These are phyloP conservation scores for Drosophila parabipectinata DNA, from an alignment of 1,140 invertebrate species.

Conservation along the genomic window DNA sequence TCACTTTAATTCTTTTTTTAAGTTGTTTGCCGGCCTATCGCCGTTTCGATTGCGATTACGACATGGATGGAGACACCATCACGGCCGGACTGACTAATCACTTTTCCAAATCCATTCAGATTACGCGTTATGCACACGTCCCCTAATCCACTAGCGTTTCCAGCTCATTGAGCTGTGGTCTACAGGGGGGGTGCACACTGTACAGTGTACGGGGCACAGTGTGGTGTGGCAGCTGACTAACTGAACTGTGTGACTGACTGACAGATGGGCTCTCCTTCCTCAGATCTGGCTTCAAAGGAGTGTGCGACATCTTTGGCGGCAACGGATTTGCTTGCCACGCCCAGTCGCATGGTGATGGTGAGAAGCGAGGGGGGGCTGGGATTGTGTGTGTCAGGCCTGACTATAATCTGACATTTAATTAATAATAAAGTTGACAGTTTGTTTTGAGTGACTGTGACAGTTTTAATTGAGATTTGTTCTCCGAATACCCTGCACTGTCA, in stretches of 20 bases:
- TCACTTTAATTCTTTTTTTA: conserved; percentile 32
- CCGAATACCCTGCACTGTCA: conserved; percentile 39
- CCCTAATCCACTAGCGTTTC: conserved; percentile 64
- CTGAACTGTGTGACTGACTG: conserved; percentile 17
- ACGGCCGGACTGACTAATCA: conserved; percentile 59
- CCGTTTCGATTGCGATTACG: conserved; percentile 28
- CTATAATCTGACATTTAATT: conserved; percentile 83
- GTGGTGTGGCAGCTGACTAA: conserved; percentile 12
- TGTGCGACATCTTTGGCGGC: conserved; percentile 66
- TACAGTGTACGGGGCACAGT: conserved; percentile 1
- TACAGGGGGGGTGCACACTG: conserved; percentile 5
- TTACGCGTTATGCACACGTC: conserved; percentile 56
- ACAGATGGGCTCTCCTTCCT: conserved; percentile 58
- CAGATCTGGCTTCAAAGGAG: conserved; percentile 65
- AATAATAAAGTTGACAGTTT: conserved; percentile 83
- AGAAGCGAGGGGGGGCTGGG: not conserved
- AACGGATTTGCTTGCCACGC: conserved; percentile 49
- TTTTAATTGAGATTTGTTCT: conserved; percentile 82
- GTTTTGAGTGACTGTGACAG: conserved; percentile 82
- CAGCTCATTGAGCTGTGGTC: conserved; percentile 65
- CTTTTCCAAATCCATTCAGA: conserved; percentile 72
- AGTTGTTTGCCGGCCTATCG: conserved; percentile 23
- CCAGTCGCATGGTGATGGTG: not conserved
- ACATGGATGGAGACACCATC: conserved; percentile 28
- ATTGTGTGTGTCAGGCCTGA: conserved; percentile 50